Conservation (phyloP, 2,888 invertebrate species). For the Operophtera brumata region DNA sequence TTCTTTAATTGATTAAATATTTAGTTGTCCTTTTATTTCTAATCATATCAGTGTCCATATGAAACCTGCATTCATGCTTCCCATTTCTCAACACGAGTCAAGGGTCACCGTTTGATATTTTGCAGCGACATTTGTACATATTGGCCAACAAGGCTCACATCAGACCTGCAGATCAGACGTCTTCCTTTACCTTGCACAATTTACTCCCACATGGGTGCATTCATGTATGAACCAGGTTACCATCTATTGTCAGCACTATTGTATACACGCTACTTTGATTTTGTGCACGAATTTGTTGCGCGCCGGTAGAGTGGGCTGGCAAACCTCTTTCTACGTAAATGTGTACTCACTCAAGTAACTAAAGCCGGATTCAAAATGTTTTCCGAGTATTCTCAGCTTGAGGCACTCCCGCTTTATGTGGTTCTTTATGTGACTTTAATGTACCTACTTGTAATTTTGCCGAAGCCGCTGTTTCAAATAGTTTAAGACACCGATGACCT, state of each 20-base stretch:
- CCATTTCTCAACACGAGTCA: conserved; percentile 62
- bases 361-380: conserved; percentile 20
- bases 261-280: background rate
- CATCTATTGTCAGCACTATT: background rate
- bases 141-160: conserved; percentile 60
- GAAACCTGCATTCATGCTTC: conserved; percentile 44
- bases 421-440: conserved; percentile 35
- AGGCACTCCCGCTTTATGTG: conserved; percentile 37
- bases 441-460: conserved; percentile 18
- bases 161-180: conserved; percentile 37
- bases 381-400: conserved; percentile 40
- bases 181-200: conserved; percentile 58
- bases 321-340: conserved; percentile 16
- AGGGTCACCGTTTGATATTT: conserved; percentile 70
- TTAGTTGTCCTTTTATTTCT: background rate
- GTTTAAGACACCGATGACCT: conserved; percentile 36
- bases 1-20: background rate
- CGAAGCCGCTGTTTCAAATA: conserved; percentile 25
- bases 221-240: background rate
- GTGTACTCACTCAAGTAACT: conserved; percentile 28
- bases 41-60: conserved; percentile 32
- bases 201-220: conserved; percentile 11
- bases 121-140: conserved; percentile 64
- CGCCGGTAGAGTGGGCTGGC: background rate
- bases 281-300: no score